Evolutionary conservation across 2,113 vertebrate species (phyloP), one percentile per base, ranked within the genome.

Genomic region (Suncus etruscus): DNA sequence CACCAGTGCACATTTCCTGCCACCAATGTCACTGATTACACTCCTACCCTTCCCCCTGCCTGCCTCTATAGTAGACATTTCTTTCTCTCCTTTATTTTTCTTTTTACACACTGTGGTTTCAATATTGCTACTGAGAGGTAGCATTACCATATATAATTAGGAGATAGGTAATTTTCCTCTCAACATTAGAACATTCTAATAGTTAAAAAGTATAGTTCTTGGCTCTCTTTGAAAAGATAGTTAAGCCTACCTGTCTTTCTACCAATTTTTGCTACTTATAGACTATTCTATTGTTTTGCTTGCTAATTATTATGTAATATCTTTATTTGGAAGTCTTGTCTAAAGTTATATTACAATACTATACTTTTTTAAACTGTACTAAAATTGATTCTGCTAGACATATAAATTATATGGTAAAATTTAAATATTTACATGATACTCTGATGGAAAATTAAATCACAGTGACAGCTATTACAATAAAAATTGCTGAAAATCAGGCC

Each of bases 121-220:
- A 39, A 39, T 39, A 39, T 39, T 39, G 39, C 77, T 80, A 79
- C 25, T 58, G 29, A 25, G 51, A 29, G 51, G 80, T 91, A 80
- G 29, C 1, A 45, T 48, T 47, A 72, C 24, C 8, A 66, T 75
- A 10, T 82, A 22, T 87, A 82, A 84, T 61, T 9, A 75, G 14
- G 65, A 11, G 84, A 0, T 83, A 39, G 73, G 69, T 87, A 87
- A 82, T 91, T 94, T 94, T 91, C 74, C 50, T 94, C 22, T 87
- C 29, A 84, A 77, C 2, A 32, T 78, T 32, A 82, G 75, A 85
- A 92, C 87, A 85, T 16, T 85, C 66, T 87, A 75, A 89, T 87
- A 31, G 12, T 18, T 85, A 76, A 95, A 90, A 16, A n/a, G n/a
- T 92, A 90, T 8, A 90, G 72, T 65, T 89, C 78, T 70, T 91